phyloP scores from a whole-genome alignment of 2,888 invertebrate genomes.

The Cheiracanthium punctorium region DNA sequence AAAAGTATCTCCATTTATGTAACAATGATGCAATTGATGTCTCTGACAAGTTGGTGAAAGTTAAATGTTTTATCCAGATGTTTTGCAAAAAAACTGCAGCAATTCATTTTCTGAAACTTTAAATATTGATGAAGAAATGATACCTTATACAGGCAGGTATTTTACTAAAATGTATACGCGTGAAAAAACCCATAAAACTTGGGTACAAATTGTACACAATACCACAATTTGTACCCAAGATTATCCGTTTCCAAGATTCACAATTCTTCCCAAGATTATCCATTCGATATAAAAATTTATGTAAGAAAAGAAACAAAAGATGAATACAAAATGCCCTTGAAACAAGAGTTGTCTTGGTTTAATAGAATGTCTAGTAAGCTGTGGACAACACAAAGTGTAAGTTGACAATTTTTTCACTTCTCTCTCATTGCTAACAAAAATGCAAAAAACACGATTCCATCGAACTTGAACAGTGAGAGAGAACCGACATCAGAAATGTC shows the following conservation, averaged over 20 bases:
- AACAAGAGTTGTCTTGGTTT: slow-evolving; percentile 9
- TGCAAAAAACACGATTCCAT: background rate
- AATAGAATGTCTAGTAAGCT: background rate
- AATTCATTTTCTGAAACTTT: slow-evolving; percentile 2
- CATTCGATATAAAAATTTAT: slow-evolving; percentile 10
- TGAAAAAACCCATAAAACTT: slow-evolving; percentile 7
- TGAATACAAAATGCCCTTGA: background rate
- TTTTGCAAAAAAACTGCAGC: slow-evolving; percentile 15
- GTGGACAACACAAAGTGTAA: background rate
- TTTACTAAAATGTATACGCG: slow-evolving; percentile 16
- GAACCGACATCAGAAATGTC: background rate
- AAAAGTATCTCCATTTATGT: background rate
- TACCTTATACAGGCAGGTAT: background rate
- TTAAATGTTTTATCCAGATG: background rate
- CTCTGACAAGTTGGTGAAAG: slow-evolving; percentile 2
- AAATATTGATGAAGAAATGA: background rate
- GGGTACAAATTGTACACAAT: slow-evolving; percentile 8
- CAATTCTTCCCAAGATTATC: slow-evolving; percentile 1
- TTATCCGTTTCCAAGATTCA: too few species aligned
- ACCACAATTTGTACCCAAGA: too few species aligned
- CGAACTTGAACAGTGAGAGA: background rate
- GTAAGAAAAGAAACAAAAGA: too few species aligned
- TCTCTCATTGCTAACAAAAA: background rate
- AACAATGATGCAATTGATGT: background rate
- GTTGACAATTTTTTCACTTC: slow-evolving; percentile 5